phyloP scores from a whole-genome alignment of 2,888 invertebrate species.

The Poecilus cupreus region DNA sequence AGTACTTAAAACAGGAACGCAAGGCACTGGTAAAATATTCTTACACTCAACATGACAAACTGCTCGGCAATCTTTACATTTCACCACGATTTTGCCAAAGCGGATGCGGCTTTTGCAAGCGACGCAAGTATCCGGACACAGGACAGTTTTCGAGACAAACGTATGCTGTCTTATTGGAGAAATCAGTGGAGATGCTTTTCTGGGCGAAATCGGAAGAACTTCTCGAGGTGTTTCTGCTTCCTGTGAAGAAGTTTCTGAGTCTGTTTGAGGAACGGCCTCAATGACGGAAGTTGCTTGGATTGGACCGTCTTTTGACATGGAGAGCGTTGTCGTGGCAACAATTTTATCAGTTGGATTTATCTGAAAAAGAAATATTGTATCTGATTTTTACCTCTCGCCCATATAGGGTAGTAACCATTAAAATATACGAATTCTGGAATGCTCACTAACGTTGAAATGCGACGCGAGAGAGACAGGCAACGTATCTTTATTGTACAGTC shows the following conservation, averaged over 20 bases:
- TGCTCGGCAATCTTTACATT: slow-evolving; percentile 90
- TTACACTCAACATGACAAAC: slow-evolving; percentile 91
- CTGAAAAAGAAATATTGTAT: slow-evolving; percentile 65
- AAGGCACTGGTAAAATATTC: slow-evolving; percentile 87
- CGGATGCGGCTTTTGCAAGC: slow-evolving; percentile 89
- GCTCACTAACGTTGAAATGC: no score
- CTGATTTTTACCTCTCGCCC: no score
- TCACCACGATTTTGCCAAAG: slow-evolving; percentile 88
- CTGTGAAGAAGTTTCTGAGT: neutral
- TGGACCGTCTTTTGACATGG: slow-evolving; percentile 79
- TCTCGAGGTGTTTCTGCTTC: neutral
- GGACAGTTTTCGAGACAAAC: slow-evolving; percentile 85
- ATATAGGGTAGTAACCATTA: no score
- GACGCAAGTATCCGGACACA: slow-evolving; percentile 86
- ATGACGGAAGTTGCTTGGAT: slow-evolving; percentile 83
- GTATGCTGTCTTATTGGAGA: slow-evolving; percentile 73
- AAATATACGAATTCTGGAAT: no score
- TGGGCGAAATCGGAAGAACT: neutral
- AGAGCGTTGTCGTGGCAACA: slow-evolving; percentile 84
- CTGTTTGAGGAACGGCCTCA: slow-evolving; percentile 75
- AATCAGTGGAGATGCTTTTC: neutral
- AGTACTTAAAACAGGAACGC: slow-evolving; percentile 84
- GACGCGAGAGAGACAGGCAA: no score
- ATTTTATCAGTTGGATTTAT: slow-evolving; percentile 78
- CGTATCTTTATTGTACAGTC: no score